Conservation (phyloP, 1,140 invertebrate genomes). For the Lutraria rhynchaena region DNA sequence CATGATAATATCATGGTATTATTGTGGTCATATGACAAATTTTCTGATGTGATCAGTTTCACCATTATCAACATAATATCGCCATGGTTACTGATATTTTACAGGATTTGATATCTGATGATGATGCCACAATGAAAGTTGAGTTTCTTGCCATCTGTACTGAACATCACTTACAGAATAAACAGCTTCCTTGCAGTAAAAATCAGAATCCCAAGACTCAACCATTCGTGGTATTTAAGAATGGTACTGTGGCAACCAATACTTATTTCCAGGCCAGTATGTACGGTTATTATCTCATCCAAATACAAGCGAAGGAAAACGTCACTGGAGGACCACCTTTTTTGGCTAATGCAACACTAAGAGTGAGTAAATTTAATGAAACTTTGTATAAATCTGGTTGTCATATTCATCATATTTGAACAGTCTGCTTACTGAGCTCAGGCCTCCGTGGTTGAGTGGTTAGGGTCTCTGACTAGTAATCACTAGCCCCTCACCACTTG, state of each 20-base stretch:
- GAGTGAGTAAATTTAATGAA: no score
- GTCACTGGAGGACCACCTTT: slow-evolving; percentile 65
- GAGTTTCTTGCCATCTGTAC: slow-evolving; percentile 88
- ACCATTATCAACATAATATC: no score
- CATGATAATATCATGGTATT: no score
- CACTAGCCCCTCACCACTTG: no score
- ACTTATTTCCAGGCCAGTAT: slow-evolving; percentile 98
- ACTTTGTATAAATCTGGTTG: no score
- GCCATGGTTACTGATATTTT: slow-evolving; percentile 52
- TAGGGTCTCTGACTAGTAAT: no score
- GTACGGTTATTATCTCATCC: slow-evolving; percentile 98
- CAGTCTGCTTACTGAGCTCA: no score
- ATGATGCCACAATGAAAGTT: slow-evolving; percentile 89
- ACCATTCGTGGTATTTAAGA: slow-evolving; percentile 91
- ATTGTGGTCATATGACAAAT: no score
- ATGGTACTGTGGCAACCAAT: slow-evolving; percentile 93
- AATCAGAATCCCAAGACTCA: slow-evolving; percentile 13
- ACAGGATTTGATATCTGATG: slow-evolving; percentile 88
- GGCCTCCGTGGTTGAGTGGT: no score
- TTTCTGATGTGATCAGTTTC: no score
- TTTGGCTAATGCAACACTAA: slow-evolving; percentile 57
- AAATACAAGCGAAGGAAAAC: slow-evolving; percentile 93
- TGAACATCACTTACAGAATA: slow-evolving; percentile 26
- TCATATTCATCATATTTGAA: no score
- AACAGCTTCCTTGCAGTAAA: neutral